Conservation (phyloP, 2,113 vertebrate genomes). For the Mionectes macconnelli region DNA sequence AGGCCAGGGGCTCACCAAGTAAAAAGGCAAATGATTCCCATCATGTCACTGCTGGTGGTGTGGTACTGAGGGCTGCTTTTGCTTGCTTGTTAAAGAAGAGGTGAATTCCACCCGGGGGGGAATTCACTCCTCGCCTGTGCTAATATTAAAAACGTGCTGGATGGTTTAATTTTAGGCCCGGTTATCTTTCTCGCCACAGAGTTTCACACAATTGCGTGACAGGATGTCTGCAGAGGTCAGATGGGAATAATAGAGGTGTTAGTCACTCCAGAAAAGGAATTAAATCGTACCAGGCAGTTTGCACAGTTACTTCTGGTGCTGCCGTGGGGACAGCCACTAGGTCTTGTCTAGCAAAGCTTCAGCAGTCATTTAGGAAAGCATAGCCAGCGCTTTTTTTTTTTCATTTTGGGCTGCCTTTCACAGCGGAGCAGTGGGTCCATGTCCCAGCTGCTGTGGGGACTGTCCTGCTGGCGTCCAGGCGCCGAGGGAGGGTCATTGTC, state of each 20-base stretch:
- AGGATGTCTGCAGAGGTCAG: constrained; percentile 42
- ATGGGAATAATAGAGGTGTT: constrained; percentile 34
- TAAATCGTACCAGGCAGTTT: fast-evolving
- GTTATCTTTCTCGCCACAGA: neutral
- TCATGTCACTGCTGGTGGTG: neutral
- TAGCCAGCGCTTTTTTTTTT: neutral
- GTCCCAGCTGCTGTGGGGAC: neutral
- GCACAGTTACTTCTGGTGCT: neutral
- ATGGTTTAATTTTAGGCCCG: neutral
- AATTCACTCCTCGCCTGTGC: neutral
- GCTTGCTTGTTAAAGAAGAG: neutral
- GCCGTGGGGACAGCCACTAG: fast-evolving
- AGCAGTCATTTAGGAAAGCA: neutral
- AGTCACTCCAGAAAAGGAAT: constrained; percentile 40
- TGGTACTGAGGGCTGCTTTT: neutral
- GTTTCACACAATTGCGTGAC: constrained; percentile 5
- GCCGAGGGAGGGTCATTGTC: neutral
- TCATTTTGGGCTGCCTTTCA: neutral
- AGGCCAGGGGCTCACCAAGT: neutral
- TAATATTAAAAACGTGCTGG: neutral
- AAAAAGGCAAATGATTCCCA: neutral
- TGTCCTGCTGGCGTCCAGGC: neutral
- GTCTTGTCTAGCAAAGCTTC: neutral
- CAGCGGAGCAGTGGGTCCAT: neutral
- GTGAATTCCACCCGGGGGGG: neutral